phyloP scores from a whole-genome alignment of 1,140 invertebrate genomes.

The Drosophila takahashii region DNA sequence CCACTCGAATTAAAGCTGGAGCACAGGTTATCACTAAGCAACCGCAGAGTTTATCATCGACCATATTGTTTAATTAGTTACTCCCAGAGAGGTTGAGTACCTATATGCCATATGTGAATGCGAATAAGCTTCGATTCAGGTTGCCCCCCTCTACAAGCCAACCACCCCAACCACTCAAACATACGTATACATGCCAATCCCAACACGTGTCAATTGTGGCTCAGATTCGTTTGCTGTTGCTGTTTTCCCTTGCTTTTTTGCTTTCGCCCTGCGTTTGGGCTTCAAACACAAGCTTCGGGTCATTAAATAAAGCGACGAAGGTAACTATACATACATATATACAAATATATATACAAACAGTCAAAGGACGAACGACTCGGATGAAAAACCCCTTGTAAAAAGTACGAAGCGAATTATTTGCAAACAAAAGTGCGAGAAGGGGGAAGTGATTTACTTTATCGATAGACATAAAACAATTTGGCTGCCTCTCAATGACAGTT shows the following conservation, averaged over 20 bases:
- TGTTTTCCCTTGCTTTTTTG: slow-evolving; percentile 16
- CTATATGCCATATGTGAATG: slow-evolving; percentile 9
- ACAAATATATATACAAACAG: slow-evolving; percentile 11
- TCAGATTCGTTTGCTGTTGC: slow-evolving; percentile 21
- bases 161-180: not conserved
- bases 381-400: slow-evolving; percentile 49
- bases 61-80: slow-evolving; percentile 10
- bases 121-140: slow-evolving; percentile 11
- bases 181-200: slow-evolving; percentile 33
- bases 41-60: not conserved
- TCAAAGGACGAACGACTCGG: slow-evolving; percentile 30
- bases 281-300: slow-evolving; percentile 46
- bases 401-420: slow-evolving; percentile 60
- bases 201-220: slow-evolving; percentile 57
- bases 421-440: slow-evolving; percentile 55
- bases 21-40: not conserved
- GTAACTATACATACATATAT: not conserved
- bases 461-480: slow-evolving; percentile 78
- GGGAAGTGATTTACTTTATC: slow-evolving; percentile 75
- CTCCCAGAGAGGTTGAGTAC: not conserved
- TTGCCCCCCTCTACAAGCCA: not conserved
- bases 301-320: slow-evolving; percentile 46
- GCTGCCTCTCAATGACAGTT: slow-evolving; percentile 34
- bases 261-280: slow-evolving; percentile 27
- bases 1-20: not conserved